A percentile compares a stretch with the other conserved stretches of the same genome.
phyloP scores from a whole-genome alignment of 2,113 vertebrate genomes.

The Chlorodrepanis virens region DNA sequence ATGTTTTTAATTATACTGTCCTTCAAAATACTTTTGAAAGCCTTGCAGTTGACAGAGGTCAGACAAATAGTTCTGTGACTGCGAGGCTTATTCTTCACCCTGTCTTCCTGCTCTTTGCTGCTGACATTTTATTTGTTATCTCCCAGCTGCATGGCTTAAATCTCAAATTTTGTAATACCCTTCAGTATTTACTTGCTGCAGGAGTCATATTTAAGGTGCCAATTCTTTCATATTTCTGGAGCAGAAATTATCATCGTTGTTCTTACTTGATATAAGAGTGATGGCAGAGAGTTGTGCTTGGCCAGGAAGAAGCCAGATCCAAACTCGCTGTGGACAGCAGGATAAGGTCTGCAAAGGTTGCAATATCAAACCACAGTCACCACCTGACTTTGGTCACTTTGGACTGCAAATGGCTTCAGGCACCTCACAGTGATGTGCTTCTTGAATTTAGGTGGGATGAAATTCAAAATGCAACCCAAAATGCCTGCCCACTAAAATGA shows the following conservation, averaged over 20 bases:
- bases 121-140: not conserved
- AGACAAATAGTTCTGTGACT: not conserved
- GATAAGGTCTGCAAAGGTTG: not conserved
- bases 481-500: not conserved
- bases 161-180: not conserved
- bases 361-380: not conserved
- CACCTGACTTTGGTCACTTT: not conserved
- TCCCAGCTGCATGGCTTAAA: not conserved
- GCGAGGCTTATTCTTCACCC: not conserved
- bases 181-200: not conserved
- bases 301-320: not conserved
- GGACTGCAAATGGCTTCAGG: not conserved
- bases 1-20: conserved; percentile 13
- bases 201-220: not conserved
- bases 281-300: not conserved
- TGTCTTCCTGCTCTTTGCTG: not conserved
- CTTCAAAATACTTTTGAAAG: not conserved
- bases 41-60: not conserved
- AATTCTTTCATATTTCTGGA: not conserved
- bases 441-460: not conserved
- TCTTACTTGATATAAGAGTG: not conserved
- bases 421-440: not conserved
- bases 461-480: not conserved
- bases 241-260: not conserved
- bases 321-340: not conserved